These are phyloP conservation scores for Nasua narica DNA, from an alignment of 2,797 vertebrate genomes.

Conservation along the genomic window DNA sequence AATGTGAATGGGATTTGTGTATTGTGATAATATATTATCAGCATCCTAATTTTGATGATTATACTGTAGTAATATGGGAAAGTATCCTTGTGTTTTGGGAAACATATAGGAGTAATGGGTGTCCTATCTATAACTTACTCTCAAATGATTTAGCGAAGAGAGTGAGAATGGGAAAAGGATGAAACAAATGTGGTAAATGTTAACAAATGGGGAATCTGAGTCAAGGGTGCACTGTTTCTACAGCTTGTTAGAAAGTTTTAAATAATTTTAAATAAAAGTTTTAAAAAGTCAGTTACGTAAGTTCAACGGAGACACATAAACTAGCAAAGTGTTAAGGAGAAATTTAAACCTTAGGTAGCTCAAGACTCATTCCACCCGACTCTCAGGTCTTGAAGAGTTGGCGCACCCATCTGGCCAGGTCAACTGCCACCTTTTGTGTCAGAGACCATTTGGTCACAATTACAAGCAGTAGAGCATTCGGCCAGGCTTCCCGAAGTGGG, in stretches of 20 bases:
- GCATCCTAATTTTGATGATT: background rate
- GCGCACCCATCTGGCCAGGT: background rate
- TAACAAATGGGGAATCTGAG: background rate
- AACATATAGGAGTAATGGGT: background rate
- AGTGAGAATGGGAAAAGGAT: background rate
- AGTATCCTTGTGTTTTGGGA: background rate
- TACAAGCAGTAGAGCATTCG: background rate
- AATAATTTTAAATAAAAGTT: background rate
- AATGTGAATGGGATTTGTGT: background rate
- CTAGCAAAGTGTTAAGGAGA: background rate
- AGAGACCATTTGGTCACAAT: background rate
- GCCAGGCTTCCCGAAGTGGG: background rate
- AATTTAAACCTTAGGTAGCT: background rate
- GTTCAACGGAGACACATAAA: background rate
- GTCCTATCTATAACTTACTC: background rate
- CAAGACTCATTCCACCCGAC: background rate
- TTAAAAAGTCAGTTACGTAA: background rate
- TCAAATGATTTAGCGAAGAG: background rate
- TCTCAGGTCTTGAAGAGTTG: background rate
- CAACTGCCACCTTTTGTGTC: background rate
- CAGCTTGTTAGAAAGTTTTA: background rate
- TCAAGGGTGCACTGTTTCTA: background rate
- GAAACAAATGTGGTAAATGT: background rate
- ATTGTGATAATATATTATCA: background rate
- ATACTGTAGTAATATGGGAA: background rate